Evolutionary conservation across 1,140 invertebrate genomes (phyloP), one percentile per base, ranked within the genome.

Genomic region (Rhopalosiphum padi): DNA sequence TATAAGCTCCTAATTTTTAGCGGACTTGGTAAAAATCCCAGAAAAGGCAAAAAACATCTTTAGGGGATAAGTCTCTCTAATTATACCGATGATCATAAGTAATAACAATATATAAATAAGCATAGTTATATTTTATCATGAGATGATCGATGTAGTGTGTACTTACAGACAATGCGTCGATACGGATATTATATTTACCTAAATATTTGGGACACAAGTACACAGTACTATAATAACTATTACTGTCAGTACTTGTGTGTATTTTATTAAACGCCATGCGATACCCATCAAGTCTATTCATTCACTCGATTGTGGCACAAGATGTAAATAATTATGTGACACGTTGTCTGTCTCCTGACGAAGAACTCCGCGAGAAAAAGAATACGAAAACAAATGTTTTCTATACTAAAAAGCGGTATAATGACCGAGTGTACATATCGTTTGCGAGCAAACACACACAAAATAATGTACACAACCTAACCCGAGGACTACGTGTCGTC

Each of bases 391-490:
- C 41, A n/a, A 68, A 68, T 9, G 83, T 85, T 43, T 41, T 85
- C 4, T 43, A 30, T 43, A 15, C 9, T 23, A 37, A 85, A 41
- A 85, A 85, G 15, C 9, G 9, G 83, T 41, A 37, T 37, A 41
- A 83, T 37, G 35, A 83, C n/a, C 83, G 41, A 41, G 83, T 85
- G 37, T 85, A 41, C 41, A 85, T 43, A 43, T 85, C 83, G 41
- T 85, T 85, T 43, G 83, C 2, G 83, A 43, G 41, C 23, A 85
- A 85, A 85, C 30, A 85, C 9, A 85, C 60, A n/a, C 11, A 77
- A 77, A 77, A 77, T 77, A 77, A 77, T 77, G 60, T 77, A 77
- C 60, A 77, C 60, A 77, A 77, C 30, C 11, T n/a, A n/a, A 77
- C 60, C 30, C 60, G 30, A 68, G 5, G 15, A 77, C 15, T 77